Conservation (phyloP, 2,888 invertebrate genomes). For the Campopleginae sp. region DNA sequence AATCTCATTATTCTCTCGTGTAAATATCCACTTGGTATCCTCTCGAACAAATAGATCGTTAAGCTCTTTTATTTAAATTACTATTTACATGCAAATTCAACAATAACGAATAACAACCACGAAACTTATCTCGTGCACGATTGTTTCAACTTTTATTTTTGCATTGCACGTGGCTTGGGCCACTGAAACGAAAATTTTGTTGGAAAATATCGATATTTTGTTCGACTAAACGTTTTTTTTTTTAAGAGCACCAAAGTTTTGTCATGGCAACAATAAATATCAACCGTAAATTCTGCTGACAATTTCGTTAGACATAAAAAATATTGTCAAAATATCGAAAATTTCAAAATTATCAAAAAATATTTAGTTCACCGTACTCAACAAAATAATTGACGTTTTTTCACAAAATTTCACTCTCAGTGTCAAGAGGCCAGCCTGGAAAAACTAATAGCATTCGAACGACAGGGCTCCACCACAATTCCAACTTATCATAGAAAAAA, state of each 20-base stretch:
- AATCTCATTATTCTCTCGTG: slow-evolving; percentile 51
- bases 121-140: slow-evolving; percentile 23
- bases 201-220: too few species aligned
- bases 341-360: too few species aligned
- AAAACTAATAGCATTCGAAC: slow-evolving; percentile 41
- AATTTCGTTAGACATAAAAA: too few species aligned
- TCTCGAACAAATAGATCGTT: slow-evolving; percentile 66
- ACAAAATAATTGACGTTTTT: too few species aligned
- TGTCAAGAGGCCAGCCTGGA: not conserved
- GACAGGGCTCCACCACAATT: slow-evolving; percentile 39
- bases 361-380: too few species aligned
- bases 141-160: not conserved
- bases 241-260: too few species aligned
- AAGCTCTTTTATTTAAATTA: slow-evolving; percentile 53
- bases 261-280: too few species aligned
- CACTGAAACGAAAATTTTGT: too few species aligned
- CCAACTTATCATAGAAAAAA: not conserved
- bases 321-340: too few species aligned
- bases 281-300: too few species aligned
- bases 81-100: slow-evolving; percentile 14
- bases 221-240: too few species aligned
- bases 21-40: slow-evolving; percentile 50
- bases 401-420: too few species aligned
- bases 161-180: not conserved
- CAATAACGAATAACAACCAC: slow-evolving; percentile 5